Percentiles rank a stretch among this genome's conserved stretches.
Evolutionary conservation across 1,140 invertebrate species (phyloP).

Genomic region (Pachypsylla venusta): DNA sequence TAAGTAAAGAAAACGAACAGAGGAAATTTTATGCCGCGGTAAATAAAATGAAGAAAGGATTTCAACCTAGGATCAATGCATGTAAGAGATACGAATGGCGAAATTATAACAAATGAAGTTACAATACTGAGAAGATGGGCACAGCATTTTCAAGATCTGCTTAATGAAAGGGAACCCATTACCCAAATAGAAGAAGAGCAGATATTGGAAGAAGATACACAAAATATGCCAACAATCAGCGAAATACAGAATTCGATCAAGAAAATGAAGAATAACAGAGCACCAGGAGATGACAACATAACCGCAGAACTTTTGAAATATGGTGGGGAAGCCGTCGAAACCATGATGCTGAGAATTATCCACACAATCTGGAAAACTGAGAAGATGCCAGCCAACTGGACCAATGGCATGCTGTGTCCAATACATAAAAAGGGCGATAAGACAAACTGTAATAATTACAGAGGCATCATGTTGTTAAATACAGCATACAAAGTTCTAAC

Average conservation of each 20-base stretch:
- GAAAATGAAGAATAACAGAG: conserved; percentile 15
- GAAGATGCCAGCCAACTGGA: conserved; percentile 23
- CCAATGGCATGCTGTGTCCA: conserved; percentile 18
- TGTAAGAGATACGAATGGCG: conserved; percentile 13
- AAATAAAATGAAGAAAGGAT: conserved; percentile 10
- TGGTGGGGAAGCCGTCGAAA: conserved; percentile 6
- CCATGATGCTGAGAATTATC: background rate
- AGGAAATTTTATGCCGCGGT: background rate
- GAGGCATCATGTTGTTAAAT: conserved; percentile 19
- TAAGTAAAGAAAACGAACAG: conserved; percentile 2
- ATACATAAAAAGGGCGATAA: conserved; percentile 26
- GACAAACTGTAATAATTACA: conserved; percentile 22
- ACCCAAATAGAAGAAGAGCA: background rate
- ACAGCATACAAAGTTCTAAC: conserved; percentile 14
- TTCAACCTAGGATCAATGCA: conserved; percentile 5
- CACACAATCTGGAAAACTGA: conserved; percentile 16
- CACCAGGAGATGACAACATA: conserved; percentile 13
- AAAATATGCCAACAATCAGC: conserved; percentile 10
- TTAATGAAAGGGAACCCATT: conserved; percentile 14
- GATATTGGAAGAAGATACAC: background rate
- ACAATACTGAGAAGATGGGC: conserved; percentile 11
- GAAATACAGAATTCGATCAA: conserved; percentile 17
- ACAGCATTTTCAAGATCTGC: conserved; percentile 17
- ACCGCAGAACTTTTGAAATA: conserved; percentile 16
- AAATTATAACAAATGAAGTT: conserved; percentile 10